Conservation (phyloP, 2,113 vertebrate genomes). For the Sylvietta virens region DNA sequence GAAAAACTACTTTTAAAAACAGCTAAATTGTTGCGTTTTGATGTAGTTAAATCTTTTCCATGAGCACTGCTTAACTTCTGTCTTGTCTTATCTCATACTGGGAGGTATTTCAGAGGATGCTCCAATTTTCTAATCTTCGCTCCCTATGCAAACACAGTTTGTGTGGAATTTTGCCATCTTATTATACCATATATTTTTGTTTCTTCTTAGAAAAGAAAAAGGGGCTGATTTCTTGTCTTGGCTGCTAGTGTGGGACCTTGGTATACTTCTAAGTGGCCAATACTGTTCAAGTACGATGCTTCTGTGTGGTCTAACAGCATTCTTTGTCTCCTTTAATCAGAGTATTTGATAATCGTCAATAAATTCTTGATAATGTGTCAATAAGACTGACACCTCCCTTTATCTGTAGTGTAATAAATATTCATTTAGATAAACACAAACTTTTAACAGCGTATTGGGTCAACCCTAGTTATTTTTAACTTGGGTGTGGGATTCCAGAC, state of each 20-base stretch:
- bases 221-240: neutral
- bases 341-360: neutral
- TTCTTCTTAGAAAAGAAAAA: neutral
- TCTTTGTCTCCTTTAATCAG: neutral
- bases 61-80: neutral
- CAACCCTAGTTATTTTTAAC: neutral
- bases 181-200: neutral
- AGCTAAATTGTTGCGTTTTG: neutral
- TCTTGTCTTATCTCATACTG: neutral
- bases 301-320: neutral
- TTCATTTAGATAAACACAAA: neutral
- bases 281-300: neutral
- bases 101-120: neutral
- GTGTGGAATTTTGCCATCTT: neutral
- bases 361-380: neutral
- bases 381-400: neutral
- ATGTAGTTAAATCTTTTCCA: neutral
- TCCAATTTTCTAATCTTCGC: neutral
- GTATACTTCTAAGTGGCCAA: neutral
- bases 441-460: neutral
- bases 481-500: neutral
- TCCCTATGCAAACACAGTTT: neutral
- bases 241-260: neutral
- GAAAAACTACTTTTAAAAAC: neutral
- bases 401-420: neutral